These are phyloP conservation scores for Camponotus floridanus DNA, from an alignment of 1,140 invertebrate genomes.

Conservation along the genomic window DNA sequence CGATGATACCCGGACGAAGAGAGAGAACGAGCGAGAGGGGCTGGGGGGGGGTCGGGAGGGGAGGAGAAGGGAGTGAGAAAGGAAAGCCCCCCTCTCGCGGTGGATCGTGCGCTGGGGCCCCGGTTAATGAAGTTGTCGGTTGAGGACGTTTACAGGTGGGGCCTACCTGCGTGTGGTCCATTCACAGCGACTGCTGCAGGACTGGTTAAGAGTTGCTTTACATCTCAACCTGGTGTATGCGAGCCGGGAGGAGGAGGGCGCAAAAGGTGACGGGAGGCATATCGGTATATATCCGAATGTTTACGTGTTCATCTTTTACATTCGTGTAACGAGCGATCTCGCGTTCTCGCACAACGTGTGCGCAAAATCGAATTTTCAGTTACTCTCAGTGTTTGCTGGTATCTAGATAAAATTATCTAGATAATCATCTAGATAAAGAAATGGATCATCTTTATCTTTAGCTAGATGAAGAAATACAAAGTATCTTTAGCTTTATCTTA, in stretches of 20 bases:
- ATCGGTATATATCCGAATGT: constrained; percentile 47
- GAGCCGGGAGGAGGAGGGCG: not conserved
- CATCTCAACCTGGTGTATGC: constrained; percentile 71
- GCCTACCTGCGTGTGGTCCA: constrained; percentile 85
- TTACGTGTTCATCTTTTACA: constrained; percentile 41
- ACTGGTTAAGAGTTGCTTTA: constrained; percentile 83
- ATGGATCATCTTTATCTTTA: too few relatives aligned
- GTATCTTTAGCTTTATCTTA: too few relatives aligned
- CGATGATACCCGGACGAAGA: constrained; percentile 32
- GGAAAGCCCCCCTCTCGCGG: constrained; percentile 54
- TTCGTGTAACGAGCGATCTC: constrained; percentile 33
- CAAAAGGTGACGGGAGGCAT: constrained; percentile 40
- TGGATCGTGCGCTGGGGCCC: constrained; percentile 73
- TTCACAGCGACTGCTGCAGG: constrained; percentile 79
- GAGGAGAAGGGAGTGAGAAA: constrained; percentile 61
- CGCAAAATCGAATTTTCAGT: constrained; percentile 9
- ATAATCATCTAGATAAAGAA: too few relatives aligned
- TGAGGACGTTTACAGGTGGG: constrained; percentile 85
- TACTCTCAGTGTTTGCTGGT: too few relatives aligned
- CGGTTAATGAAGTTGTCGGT: constrained; percentile 86
- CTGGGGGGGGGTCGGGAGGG: constrained; percentile 10
- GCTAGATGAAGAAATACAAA: too few relatives aligned
- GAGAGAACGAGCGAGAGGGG: constrained; percentile 10
- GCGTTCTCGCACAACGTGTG: constrained; percentile 11
- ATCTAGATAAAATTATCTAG: too few relatives aligned